phyloP scores from a whole-genome alignment of 2,888 invertebrate genomes.

The Deilephila porcellus region DNA sequence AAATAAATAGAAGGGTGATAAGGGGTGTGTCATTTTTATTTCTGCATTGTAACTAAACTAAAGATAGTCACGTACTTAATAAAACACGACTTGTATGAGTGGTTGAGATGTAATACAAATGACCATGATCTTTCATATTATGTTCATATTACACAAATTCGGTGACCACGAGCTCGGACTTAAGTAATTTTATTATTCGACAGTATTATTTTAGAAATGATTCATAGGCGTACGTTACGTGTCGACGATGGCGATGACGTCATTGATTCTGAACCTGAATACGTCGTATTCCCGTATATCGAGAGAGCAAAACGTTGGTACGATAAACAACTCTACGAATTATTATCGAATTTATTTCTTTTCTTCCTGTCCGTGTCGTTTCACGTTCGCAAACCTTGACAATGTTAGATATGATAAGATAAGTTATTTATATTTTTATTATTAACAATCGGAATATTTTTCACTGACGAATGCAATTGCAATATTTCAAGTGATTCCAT shows the following conservation, averaged over 20 bases:
- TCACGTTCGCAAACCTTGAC: conserved; percentile 20
- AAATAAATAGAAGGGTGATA: background rate
- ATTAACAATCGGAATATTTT: conserved; percentile 21
- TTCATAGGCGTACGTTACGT: background rate
- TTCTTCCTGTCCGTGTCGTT: conserved; percentile 2
- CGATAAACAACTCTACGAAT: background rate
- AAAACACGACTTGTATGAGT: background rate
- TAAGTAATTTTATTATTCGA: background rate
- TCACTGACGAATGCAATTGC: conserved; percentile 5
- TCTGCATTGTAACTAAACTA: background rate
- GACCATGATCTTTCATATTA: conserved; percentile 21
- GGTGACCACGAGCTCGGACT: background rate
- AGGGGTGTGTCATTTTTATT: background rate
- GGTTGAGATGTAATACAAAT: background rate
- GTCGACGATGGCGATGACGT: background rate
- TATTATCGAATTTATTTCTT: background rate
- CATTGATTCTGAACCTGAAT: background rate
- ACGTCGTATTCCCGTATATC: background rate
- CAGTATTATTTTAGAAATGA: conserved; percentile 7
- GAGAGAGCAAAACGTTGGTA: background rate
- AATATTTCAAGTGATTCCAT: background rate
- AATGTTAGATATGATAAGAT: conserved; percentile 26
- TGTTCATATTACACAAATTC: background rate
- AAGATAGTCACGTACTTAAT: background rate
- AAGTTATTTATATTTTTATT: conserved; percentile 15